A percentile compares a stretch with the other conserved stretches of the same genome.
Evolutionary conservation across 2,797 vertebrate genomes (phyloP).

Genomic region (Telmatherina bonti): DNA sequence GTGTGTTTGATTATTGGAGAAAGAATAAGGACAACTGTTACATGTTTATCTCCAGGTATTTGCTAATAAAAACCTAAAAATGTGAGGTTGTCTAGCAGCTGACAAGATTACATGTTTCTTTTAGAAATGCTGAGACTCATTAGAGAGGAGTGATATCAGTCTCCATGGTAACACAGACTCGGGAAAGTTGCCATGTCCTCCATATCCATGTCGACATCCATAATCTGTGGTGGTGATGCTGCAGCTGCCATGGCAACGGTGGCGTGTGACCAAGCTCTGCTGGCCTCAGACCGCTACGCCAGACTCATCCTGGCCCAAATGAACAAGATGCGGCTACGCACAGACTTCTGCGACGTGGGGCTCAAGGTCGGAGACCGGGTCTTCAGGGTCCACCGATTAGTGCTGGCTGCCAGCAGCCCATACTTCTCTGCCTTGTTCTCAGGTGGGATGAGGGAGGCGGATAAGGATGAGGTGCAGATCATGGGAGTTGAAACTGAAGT

Average conservation of each 20-base stretch:
- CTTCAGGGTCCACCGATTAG: slow-evolving; percentile 91
- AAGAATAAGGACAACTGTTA: background rate
- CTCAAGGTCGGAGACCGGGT: slow-evolving; percentile 87
- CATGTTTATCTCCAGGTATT: background rate
- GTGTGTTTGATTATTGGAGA: background rate
- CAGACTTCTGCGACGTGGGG: slow-evolving; percentile 93
- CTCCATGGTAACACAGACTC: slow-evolving; percentile 54
- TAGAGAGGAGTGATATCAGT: slow-evolving; percentile 37
- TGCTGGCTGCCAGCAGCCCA: slow-evolving; percentile 94
- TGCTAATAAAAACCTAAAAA: background rate
- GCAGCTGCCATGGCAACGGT: slow-evolving; percentile 55
- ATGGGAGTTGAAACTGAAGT: slow-evolving; percentile 89
- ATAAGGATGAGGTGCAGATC: slow-evolving; percentile 91
- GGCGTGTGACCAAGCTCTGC: slow-evolving; percentile 70
- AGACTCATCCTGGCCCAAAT: slow-evolving; percentile 92
- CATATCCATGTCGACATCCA: slow-evolving; percentile 50
- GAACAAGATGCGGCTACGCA: slow-evolving; percentile 89
- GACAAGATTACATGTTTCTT: slow-evolving; percentile 31
- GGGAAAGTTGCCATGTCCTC: slow-evolving; percentile 64
- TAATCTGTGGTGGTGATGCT: slow-evolving; percentile 39
- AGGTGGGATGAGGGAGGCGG: slow-evolving; percentile 92
- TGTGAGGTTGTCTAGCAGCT: slow-evolving; percentile 35
- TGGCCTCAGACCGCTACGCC: slow-evolving; percentile 89
- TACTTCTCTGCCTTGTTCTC: slow-evolving; percentile 95
- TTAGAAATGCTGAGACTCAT: slow-evolving; percentile 34